Conservation (phyloP, 2,888 invertebrate species). For the Oxyteleia sp. region DNA sequence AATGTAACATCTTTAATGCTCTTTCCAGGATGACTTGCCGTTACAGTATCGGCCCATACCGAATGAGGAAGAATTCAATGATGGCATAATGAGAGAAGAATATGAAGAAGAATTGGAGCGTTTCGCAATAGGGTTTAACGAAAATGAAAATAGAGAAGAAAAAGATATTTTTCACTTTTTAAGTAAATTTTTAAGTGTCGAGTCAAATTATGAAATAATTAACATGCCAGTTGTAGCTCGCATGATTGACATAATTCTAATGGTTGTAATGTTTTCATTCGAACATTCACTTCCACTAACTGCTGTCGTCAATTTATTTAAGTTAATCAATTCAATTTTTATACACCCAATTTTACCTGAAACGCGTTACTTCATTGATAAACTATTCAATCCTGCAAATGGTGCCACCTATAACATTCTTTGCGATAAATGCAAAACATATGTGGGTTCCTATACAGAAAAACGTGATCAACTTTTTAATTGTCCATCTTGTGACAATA, state of each 20-base stretch:
- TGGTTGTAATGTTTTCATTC: slow-evolving; percentile 13
- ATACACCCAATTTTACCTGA: slow-evolving; percentile 19
- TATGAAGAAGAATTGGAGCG: background rate
- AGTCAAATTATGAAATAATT: background rate
- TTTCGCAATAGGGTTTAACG: background rate
- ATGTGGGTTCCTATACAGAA: slow-evolving; percentile 8
- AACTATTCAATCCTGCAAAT: slow-evolving; percentile 47
- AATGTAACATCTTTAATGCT: too few species aligned
- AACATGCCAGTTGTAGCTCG: background rate
- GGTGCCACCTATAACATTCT: slow-evolving; percentile 43
- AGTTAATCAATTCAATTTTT: slow-evolving; percentile 41
- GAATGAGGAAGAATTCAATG: too few species aligned
- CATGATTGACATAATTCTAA: slow-evolving; percentile 11
- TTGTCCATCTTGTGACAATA: background rate
- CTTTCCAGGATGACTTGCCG: too few species aligned
- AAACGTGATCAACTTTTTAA: background rate
- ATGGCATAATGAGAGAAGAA: background rate
- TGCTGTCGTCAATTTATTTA: slow-evolving; percentile 38
- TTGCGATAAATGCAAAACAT: slow-evolving; percentile 32
- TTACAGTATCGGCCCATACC: too few species aligned
- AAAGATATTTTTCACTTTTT: background rate
- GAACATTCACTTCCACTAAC: slow-evolving; percentile 8
- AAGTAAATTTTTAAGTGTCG: slow-evolving; percentile 1
- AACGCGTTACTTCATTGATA: slow-evolving; percentile 39
- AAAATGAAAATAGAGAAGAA: background rate